These are phyloP conservation scores for Bradypodion pumilum DNA, from an alignment of 2,797 vertebrate genomes.

Conservation along the genomic window DNA sequence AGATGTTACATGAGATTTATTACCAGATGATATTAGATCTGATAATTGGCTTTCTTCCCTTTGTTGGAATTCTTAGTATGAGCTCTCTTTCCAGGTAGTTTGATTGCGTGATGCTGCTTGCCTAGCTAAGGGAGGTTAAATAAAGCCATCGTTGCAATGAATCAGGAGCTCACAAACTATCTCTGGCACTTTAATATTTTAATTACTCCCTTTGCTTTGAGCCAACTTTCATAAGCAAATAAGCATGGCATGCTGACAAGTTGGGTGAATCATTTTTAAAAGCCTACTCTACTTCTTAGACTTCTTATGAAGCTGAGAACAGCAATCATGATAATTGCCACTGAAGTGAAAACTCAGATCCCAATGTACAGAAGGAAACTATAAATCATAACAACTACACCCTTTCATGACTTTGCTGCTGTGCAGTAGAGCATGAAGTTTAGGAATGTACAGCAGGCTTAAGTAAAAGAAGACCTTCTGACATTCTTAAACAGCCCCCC, in stretches of 20 bases:
- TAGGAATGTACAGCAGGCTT: neutral
- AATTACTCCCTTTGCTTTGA: conserved; percentile 64
- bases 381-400: conserved; percentile 42
- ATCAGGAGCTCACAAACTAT: conserved; percentile 60
- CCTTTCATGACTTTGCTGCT: conserved; percentile 21
- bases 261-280: conserved; percentile 53
- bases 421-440: conserved; percentile 19
- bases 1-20: neutral
- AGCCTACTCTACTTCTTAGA: conserved; percentile 51
- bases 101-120: conserved; percentile 26
- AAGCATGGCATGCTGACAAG: conserved; percentile 59
- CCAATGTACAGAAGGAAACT: conserved; percentile 51
- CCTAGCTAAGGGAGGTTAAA: conserved; percentile 51
- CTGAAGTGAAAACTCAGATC: conserved; percentile 63
- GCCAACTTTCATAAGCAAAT: conserved; percentile 67
- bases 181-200: conserved; percentile 65
- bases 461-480: neutral
- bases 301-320: conserved; percentile 40
- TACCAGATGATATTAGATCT: neutral
- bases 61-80: conserved; percentile 41
- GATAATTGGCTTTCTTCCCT: conserved; percentile 50
- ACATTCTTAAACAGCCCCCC: neutral
- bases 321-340: conserved; percentile 57
- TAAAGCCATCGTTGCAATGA: conserved; percentile 59
- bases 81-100: neutral